These are phyloP conservation scores for Hydropsyche betteni DNA, from an alignment of 2,888 invertebrate species.

Conservation along the genomic window DNA sequence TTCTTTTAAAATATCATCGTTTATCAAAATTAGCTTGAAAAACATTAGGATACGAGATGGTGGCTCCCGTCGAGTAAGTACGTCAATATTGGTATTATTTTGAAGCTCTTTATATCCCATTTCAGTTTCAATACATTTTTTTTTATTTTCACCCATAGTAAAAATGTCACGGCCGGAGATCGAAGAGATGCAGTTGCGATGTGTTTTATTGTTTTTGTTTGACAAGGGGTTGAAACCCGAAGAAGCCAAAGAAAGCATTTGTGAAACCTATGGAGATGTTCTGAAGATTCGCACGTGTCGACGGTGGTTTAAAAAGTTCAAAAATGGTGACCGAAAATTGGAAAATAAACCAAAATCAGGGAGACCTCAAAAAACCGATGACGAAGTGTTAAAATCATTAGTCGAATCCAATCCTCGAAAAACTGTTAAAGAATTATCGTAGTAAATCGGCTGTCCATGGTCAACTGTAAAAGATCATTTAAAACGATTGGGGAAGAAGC, in stretches of 20 bases:
- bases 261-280: constrained; percentile 32
- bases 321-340: constrained; percentile 29
- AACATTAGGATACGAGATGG: too few relatives aligned
- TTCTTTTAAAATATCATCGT: too few relatives aligned
- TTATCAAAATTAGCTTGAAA: too few relatives aligned
- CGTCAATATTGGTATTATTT: constrained; percentile 31
- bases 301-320: constrained; percentile 35
- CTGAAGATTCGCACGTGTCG: constrained; percentile 13
- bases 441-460: constrained; percentile 36
- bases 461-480: constrained; percentile 35
- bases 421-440: constrained; percentile 29
- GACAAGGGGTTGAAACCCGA: constrained; percentile 34
- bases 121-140: constrained; percentile 5
- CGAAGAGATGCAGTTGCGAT: constrained; percentile 31
- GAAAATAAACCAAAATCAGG: constrained; percentile 30
- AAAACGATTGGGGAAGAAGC: constrained; percentile 19
- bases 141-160: constrained; percentile 34
- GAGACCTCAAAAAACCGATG: constrained; percentile 34
- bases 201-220: constrained; percentile 32
- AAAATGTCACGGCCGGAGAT: constrained; percentile 28
- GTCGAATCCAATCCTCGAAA: constrained; percentile 34
- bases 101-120: constrained; percentile 26
- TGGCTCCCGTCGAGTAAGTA: constrained; percentile 21
- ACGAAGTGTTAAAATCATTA: constrained; percentile 29
- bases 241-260: constrained; percentile 25